Conservation (phyloP, 2,113 vertebrate species). For the Aspidoscelis tigris region DNA sequence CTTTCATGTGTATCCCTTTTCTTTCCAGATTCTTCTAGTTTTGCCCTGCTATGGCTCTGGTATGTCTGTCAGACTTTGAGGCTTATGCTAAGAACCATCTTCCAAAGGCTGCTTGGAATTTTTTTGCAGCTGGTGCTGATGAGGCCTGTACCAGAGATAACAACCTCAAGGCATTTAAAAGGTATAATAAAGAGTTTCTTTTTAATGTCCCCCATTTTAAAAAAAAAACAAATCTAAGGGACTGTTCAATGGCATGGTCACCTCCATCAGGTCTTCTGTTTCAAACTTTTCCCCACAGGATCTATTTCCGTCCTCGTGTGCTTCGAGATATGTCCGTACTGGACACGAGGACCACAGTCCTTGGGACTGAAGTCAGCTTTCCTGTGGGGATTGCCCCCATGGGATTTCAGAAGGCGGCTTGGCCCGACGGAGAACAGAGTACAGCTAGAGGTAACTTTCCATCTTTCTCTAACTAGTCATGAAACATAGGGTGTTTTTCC, state of each 20-base stretch:
- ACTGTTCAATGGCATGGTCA: not conserved
- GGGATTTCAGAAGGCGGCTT: slow-evolving; percentile 88
- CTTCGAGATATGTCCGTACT: slow-evolving; percentile 83
- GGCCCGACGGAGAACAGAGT: slow-evolving; percentile 92
- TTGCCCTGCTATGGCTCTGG: slow-evolving; percentile 84
- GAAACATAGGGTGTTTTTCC: not conserved
- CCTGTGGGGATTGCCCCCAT: slow-evolving; percentile 93
- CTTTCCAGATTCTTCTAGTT: not conserved
- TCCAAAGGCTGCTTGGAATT: slow-evolving; percentile 90
- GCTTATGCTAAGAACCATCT: slow-evolving; percentile 86
- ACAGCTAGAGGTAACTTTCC: slow-evolving; percentile 86
- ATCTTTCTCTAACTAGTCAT: not conserved
- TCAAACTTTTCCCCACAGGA: slow-evolving; percentile 72
- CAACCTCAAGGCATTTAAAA: slow-evolving; percentile 88
- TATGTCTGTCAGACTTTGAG: slow-evolving; percentile 92
- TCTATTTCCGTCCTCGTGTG: slow-evolving; percentile 85
- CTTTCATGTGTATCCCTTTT: too few species aligned
- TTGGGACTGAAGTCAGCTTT: slow-evolving; percentile 87
- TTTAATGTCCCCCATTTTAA: not conserved
- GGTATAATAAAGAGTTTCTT: slow-evolving; percentile 67
- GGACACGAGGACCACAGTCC: slow-evolving; percentile 84
- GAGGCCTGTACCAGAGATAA: slow-evolving; percentile 87
- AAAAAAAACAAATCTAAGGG: not conserved
- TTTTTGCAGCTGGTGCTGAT: slow-evolving; percentile 89
- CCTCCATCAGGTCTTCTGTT: not conserved